phyloP scores from a whole-genome alignment of 1,140 invertebrate genomes.

The Ostrea denselamellosa region DNA sequence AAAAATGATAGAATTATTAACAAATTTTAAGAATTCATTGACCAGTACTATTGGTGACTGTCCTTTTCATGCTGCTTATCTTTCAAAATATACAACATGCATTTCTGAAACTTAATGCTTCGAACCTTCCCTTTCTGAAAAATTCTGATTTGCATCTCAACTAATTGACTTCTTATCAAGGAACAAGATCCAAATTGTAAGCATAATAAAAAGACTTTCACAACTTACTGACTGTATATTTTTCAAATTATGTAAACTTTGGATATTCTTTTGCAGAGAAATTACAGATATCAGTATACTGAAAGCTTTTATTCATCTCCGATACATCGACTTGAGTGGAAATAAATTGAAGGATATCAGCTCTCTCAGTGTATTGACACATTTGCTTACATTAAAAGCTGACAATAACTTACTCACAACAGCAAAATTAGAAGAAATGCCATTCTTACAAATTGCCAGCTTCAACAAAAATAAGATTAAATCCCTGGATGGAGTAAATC shows the following conservation, averaged over 20 bases:
- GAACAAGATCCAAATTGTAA: too few species aligned
- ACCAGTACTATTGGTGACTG: too few species aligned
- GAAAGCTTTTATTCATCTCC: constrained; percentile 76
- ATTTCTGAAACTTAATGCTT: too few species aligned
- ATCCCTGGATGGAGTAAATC: constrained; percentile 75
- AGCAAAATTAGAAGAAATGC: constrained; percentile 76
- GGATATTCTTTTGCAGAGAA: constrained; percentile 24
- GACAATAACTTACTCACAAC: constrained; percentile 75
- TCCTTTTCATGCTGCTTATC: too few species aligned
- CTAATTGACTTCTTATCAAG: too few species aligned
- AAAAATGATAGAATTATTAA: too few species aligned
- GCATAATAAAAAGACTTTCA: not conserved
- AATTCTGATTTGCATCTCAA: too few species aligned
- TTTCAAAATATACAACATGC: too few species aligned
- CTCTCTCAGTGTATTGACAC: constrained; percentile 74
- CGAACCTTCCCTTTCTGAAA: too few species aligned
- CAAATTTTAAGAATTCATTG: too few species aligned
- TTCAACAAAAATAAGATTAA: constrained; percentile 77
- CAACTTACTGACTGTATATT: not conserved
- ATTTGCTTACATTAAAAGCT: constrained; percentile 77
- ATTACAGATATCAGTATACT: constrained; percentile 67
- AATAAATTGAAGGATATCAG: constrained; percentile 77
- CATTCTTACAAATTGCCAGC: constrained; percentile 76
- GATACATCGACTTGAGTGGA: constrained; percentile 77
- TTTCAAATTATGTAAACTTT: not conserved